Evolutionary conservation across 2,797 vertebrate genomes (phyloP), one percentile per base, ranked within the genome.

Genomic region (Halcyon leucocephala): DNA sequence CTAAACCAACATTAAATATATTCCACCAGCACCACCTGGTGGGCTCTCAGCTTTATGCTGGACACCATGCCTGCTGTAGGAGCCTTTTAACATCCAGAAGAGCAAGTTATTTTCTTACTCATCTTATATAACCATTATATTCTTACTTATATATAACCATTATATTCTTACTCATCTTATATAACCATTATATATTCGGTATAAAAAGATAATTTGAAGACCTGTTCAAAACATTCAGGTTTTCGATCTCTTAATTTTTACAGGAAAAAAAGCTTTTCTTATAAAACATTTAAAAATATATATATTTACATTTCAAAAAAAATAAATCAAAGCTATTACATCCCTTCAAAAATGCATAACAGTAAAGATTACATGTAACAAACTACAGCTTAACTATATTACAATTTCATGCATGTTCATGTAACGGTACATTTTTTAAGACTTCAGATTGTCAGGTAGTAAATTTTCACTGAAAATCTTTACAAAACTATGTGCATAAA

Each of bases 1-100:
- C 12, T 18, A 67, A 64, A 16, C 2, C 22, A 42, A 49, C 15
- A 74, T 52, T 35, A 97, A 95, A 64, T 60, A 14, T 74, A 95
- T 96, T 96, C 94, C 96, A 93, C 94, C 62, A 95, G 97, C 98
- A 95, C 98, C 98, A 98, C 90, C 98, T 98, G 97, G 93, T 98
- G 98, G 98, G 39, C 58, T 16, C 62, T 48, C 70, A 70, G 66
- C 39, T 92, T 52, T 13, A 33, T 85, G 83, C 52, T 14, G 14
- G 5, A 73, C 21, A 82, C 11, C 42, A 14, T 3, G 7, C 2
- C 9, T 9, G 9, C 25, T 35, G 9, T 3, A 55, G 28, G 8
- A 62, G 16, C 8, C 31, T 73, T 76, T 58, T 20, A 90, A 65
- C 25, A 19, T 14, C 25, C 20, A 57, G 8, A 26, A 57, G 19